phyloP scores from a whole-genome alignment of 2,797 vertebrate species.

The Cottoperca gobio region DNA sequence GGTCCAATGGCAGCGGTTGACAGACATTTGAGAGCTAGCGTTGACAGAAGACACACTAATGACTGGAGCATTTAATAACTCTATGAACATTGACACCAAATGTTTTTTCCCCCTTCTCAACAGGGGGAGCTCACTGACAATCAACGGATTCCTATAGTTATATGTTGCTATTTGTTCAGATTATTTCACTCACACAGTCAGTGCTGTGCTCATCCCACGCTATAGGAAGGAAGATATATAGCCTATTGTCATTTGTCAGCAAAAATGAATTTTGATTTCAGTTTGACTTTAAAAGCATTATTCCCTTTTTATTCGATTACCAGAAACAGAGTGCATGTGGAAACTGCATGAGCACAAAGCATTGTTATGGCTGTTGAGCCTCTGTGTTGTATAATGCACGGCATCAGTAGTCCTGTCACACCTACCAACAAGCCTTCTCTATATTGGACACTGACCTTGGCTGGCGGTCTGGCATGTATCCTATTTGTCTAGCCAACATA shows the following conservation, averaged over 20 bases:
- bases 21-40: too few relatives aligned
- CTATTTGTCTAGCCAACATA: slow-evolving; percentile 66
- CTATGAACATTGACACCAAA: too few relatives aligned
- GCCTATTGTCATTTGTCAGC: background rate
- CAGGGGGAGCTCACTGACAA: too few relatives aligned
- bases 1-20: too few relatives aligned
- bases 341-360: slow-evolving; percentile 7
- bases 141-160: too few relatives aligned
- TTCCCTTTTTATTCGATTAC: background rate
- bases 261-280: background rate
- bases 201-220: too few relatives aligned
- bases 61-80: too few relatives aligned
- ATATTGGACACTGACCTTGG: slow-evolving; percentile 70
- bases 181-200: too few relatives aligned
- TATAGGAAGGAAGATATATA: too few relatives aligned
- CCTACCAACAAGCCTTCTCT: slow-evolving; percentile 40
- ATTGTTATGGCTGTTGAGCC: slow-evolving; percentile 10
- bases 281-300: background rate
- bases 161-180: too few relatives aligned
- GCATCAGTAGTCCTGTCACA: slow-evolving; percentile 67
- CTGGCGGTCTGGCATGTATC: slow-evolving; percentile 62
- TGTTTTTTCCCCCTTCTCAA: too few relatives aligned
- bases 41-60: too few relatives aligned
- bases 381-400: slow-evolving; percentile 21
- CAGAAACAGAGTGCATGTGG: background rate